These are phyloP conservation scores for Petrocephalus sullivani DNA, from an alignment of 2,797 vertebrate genomes.

Conservation along the genomic window DNA sequence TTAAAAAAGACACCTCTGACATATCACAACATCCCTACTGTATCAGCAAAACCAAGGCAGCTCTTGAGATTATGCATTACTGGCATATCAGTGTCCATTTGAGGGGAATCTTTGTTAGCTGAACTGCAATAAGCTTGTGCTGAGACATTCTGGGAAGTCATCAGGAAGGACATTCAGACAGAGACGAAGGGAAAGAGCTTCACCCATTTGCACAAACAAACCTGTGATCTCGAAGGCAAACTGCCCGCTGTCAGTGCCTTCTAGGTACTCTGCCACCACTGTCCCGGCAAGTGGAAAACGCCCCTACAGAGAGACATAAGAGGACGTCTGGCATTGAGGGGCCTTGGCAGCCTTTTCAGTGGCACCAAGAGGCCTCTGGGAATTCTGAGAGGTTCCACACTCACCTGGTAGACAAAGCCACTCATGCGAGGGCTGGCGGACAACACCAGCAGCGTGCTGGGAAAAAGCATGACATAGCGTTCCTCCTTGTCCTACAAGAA, in stretches of 20 bases:
- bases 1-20: neutral
- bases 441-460: constrained; percentile 81
- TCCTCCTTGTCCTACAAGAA: constrained; percentile 85
- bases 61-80: neutral
- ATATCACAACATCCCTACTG: neutral
- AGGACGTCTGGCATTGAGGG: neutral
- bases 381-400: neutral
- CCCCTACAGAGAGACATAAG: constrained; percentile 57
- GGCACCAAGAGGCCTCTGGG: neutral
- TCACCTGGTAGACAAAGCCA: constrained; percentile 96
- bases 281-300: constrained; percentile 77
- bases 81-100: neutral
- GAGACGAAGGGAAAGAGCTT: neutral
- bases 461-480: constrained; percentile 88
- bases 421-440: constrained; percentile 96
- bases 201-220: constrained; percentile 46
- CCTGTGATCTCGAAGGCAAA: constrained; percentile 87
- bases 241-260: constrained; percentile 73
- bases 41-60: neutral
- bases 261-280: constrained; percentile 71
- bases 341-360: neutral
- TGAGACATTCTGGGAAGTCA: neutral
- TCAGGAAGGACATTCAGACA: neutral
- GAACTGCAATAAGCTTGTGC: neutral
- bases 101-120: neutral